Base-by-base conservation (phyloP, 2,797 vertebrate genomes). In the Cyprinodon diabolis region DNA sequence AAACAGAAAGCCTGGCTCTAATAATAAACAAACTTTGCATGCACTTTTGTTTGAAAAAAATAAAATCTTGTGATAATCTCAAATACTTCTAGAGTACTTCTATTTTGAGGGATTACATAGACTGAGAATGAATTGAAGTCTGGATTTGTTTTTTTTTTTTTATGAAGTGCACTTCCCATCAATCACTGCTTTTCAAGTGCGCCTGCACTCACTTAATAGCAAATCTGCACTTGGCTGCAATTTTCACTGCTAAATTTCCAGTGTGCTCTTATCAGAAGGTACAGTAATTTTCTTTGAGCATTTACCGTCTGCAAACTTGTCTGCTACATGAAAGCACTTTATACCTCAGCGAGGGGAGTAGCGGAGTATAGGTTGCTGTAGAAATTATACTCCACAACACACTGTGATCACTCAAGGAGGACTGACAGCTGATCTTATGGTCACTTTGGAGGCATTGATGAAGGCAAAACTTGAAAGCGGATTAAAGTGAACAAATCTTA, bases 361-460 rank as follows among this genome's bases (percentile, higher is more conserved):
- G 66, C 65, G 1, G 45, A 35, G 55, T 1, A 71, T 67, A 58
- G 47, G 15, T 47, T 55, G n/a, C 55, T 35, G 48, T n/a, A 14
- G n/a, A 66, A 69, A 73, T 57, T 49, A 68, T 5, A 3, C 66
- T 72, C 63, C 55, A 45, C 45, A 52, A 25, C 10, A 6, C 43
- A 25, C 30, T 68, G 54, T 37, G 62, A 55, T 56, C n/a, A 54
- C 71, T 55, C 56, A 60, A 55, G 57, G 49, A 48, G 57, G 51
- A 52, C 48, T 45, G 15, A 23, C 23, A 30, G 52, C 43, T 57
- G 52, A 67, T 67, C 58, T 11, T 37, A 37, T 19, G 72, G 63
- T 74, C 54, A 55, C 63, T 74, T 67, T 66, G 52, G 66, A 72
- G 54, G 49, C n/a, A 21, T 23, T 66, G 71, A 72, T 66, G 51